These are phyloP conservation scores for Probosciger aterrimus DNA, from an alignment of 2,113 vertebrate species.

Conservation along the genomic window DNA sequence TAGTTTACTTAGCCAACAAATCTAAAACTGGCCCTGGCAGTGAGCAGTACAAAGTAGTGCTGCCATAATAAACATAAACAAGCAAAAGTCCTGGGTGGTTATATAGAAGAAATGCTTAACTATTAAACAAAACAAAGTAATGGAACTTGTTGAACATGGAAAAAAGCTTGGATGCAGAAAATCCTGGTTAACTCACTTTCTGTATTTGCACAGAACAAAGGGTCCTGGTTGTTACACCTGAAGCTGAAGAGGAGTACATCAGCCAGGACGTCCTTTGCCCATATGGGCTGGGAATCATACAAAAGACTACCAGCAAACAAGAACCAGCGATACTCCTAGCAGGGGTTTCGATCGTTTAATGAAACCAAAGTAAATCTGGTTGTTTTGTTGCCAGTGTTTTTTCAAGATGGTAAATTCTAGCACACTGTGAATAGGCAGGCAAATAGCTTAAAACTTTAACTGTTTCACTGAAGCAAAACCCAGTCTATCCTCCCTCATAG, in stretches of 20 bases:
- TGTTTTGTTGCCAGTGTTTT: neutral
- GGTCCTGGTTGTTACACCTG: neutral
- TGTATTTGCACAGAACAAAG: neutral
- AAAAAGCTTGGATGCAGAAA: neutral
- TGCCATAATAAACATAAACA: neutral
- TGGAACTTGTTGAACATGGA: neutral
- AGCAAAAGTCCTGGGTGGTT: neutral
- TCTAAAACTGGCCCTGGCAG: neutral
- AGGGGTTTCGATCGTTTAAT: neutral
- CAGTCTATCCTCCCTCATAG: neutral
- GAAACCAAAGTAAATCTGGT: neutral
- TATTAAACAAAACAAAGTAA: neutral
- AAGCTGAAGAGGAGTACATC: neutral
- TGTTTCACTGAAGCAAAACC: neutral
- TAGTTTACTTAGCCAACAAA: neutral
- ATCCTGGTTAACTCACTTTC: neutral
- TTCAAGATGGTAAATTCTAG: neutral
- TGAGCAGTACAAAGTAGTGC: neutral
- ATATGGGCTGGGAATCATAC: neutral
- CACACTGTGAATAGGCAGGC: neutral
- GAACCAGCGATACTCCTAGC: neutral
- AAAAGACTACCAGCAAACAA: neutral
- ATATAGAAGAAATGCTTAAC: neutral
- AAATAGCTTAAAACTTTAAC: neutral
- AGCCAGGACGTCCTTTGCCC: neutral